Evolutionary conservation across 2,113 vertebrate genomes (phyloP), one percentile per base, ranked within the genome.

Genomic region (Stictonetta naevosa): DNA sequence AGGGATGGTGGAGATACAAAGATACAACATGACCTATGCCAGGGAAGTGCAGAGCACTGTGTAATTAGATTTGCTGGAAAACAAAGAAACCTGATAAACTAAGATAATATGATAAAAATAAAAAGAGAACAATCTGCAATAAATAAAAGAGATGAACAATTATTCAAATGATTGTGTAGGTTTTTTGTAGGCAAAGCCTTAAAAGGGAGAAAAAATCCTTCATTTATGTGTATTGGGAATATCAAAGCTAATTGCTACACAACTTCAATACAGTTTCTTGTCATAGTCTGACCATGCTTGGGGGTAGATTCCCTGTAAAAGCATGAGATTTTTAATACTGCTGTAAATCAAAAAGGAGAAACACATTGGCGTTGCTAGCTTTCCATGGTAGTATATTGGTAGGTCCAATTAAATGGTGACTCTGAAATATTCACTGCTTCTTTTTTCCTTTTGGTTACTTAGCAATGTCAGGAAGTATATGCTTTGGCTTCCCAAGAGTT

Each of bases 351-450:
- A 76, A 93, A 80, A 52, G 28, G 5, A 77, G 14, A 10, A 83
- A 44, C 3, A 44, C 1, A 9, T 3, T 48, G 62, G 10, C 42
- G 17, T 25, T 64, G 11, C 10, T 74, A 74, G 7, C 0, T 0
- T 78, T 55, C 17, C 36, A 1, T 26, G 17, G 8, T 60, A 71
- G 17, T 15, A 22, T 33, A n/a, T 12, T 33, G 26, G 4, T 53
- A 86, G 28, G 22, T 36, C 17, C 20, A 75, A 87, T 92, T 79
- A 59, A 72, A 78, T 8, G 7, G 5, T 75, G 42, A 62, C 52
- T 36, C 13, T 86, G 82, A 90, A 94, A 85, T 68, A 53, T 20
- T 83, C 10, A n/a, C 14, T 50, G 4, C 1, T 6, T 10, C 33
- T 34, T 19, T 68, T 48, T 21, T 48, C 10, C 46, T 48, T 48